Percentiles rank a stretch among this genome's conserved stretches.
Evolutionary conservation across 2,113 vertebrate genomes (phyloP).

Genomic region (Azemiops feae): DNA sequence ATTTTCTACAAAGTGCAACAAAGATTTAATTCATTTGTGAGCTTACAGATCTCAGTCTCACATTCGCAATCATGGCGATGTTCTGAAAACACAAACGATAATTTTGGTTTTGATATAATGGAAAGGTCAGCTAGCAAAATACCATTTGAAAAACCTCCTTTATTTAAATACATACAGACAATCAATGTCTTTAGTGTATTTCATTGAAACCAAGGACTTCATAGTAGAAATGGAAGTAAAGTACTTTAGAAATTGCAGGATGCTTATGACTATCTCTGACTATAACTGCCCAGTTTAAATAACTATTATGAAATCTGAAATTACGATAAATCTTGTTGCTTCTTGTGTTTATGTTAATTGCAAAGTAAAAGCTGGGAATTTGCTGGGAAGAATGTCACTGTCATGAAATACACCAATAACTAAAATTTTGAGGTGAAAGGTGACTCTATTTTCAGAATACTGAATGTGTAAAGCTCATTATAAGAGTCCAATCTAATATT

Average conservation of each 20-base stretch:
- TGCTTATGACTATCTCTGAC: neutral
- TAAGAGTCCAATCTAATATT: conserved; percentile 19
- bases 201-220: conserved; percentile 1
- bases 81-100: conserved; percentile 19
- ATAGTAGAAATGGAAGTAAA: conserved; percentile 12
- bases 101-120: conserved; percentile 2
- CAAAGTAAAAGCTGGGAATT: conserved; percentile 37
- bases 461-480: conserved; percentile 17
- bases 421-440: conserved; percentile 58
- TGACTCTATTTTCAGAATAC: conserved; percentile 44
- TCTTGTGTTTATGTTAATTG: conserved; percentile 49
- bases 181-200: conserved; percentile 23
- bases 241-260: conserved; percentile 35
- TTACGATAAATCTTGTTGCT: conserved; percentile 31
- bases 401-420: conserved; percentile 49
- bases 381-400: conserved; percentile 38
- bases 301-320: conserved; percentile 41
- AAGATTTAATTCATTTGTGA: conserved; percentile 39
- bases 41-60: conserved; percentile 9
- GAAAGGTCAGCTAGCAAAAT: conserved; percentile 23
- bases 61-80: neutral
- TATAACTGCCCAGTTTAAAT: conserved; percentile 28
- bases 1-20: conserved; percentile 33
- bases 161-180: conserved; percentile 6
- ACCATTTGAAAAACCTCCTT: neutral